Conservation (phyloP, 2,888 invertebrate species). For the Spisula subtruncata region DNA sequence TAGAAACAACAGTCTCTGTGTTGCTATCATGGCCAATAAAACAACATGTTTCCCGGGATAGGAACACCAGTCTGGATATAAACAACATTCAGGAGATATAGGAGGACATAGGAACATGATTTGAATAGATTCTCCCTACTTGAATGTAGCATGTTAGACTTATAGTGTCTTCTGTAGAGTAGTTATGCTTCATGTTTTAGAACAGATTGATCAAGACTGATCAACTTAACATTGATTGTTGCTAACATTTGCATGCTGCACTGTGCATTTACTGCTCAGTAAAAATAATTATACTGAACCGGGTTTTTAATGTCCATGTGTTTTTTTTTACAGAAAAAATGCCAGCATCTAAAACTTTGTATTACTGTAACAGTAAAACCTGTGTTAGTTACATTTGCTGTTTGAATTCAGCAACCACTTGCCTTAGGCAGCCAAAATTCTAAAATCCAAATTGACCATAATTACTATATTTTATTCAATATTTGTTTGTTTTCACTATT, state of each 20-base stretch:
- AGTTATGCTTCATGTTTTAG: background rate
- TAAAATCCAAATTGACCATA: no score
- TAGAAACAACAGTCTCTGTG: background rate
- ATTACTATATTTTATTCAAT: no score
- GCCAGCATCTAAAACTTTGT: background rate
- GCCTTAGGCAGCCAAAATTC: no score
- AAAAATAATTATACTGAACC: background rate
- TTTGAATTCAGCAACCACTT: no score
- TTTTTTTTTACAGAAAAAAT: background rate
- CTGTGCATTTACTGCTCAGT: background rate
- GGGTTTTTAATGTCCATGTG: background rate
- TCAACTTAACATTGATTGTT: background rate
- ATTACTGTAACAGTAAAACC: no score
- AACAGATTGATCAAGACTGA: background rate
- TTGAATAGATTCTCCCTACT: background rate
- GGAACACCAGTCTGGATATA: background rate
- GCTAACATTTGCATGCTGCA: background rate
- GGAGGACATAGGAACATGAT: background rate
- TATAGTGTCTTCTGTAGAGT: background rate
- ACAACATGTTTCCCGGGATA: background rate
- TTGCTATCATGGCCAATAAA: background rate
- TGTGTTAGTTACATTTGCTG: no score
- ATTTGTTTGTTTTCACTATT: no score
- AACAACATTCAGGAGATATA: no score
- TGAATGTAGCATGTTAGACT: background rate